Evolutionary conservation across 2,888 invertebrate species (phyloP), one percentile per base, ranked within the genome.

Genomic region (Hydropsyche betteni): DNA sequence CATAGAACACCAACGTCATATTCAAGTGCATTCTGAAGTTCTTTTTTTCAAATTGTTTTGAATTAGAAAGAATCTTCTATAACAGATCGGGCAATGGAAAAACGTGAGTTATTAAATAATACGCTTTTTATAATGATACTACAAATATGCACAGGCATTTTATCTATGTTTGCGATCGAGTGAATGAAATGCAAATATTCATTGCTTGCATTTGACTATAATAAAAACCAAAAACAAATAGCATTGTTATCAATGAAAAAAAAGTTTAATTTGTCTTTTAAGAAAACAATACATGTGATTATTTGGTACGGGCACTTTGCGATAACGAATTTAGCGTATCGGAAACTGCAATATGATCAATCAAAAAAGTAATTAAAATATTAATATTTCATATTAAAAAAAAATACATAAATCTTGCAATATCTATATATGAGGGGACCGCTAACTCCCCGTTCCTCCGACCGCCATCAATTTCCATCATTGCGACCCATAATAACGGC

Each of bases 381-480:
- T 24, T 61, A 24, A 16, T 24, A 61, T 12, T 64, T 36, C 24
- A 33, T 33, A 36, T 64, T 10, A 33, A 12, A 64, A 36, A 7
- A 8, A 64, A 64, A 3, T 33, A 33, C 34, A 24, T 58, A 64
- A 64, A 64, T 64, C 64, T 58, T 5, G 34, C 34, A 24, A 64
- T 64, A 8, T 34, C 24, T 12, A 10, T 14, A 53, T 14, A n/a
- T 12, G n/a, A 6, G 55, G 33, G 24, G 64, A 34, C 64, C 34
- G 8, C 33, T n/a, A 4, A 36, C 44, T 6, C 44, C 44, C 36
- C 64, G n/a, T 12, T 64, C 64, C 64, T 16, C 8, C 14, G 6
- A 51, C 34, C 44, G 38, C 69, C 50, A 69, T 69, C 34, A 38
- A 58, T 72, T 72, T 72, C 44, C 61, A 58, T 72, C 72, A 72